Evolutionary conservation across 2,113 vertebrate genomes (phyloP).

Genomic region (Paraplagusia blochii): DNA sequence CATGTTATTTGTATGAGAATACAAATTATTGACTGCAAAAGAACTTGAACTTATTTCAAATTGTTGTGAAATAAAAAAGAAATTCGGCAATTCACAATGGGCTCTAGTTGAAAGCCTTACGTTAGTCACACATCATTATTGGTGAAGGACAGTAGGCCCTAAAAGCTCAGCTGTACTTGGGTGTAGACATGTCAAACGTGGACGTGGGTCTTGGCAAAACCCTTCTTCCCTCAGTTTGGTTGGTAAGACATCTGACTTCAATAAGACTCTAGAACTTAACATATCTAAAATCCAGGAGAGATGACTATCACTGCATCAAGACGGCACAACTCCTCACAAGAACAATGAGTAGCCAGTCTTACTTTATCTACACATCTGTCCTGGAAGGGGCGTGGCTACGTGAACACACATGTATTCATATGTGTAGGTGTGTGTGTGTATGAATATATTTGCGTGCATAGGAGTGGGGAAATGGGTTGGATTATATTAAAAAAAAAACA

Average conservation of each 20-base stretch:
- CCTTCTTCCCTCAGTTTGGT: background rate
- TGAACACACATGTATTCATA: slow-evolving; percentile 7
- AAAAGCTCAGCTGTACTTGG: slow-evolving; percentile 7
- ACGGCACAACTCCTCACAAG: slow-evolving; percentile 43
- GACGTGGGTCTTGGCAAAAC: slow-evolving; percentile 2
- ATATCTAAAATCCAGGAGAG: slow-evolving; percentile 53
- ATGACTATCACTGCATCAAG: slow-evolving; percentile 64
- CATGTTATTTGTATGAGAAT: no score
- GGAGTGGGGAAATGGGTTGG: slow-evolving; percentile 12
- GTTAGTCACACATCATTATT: no score
- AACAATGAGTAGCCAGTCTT: slow-evolving; percentile 62
- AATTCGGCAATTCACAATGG: no score
- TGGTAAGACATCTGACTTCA: slow-evolving; percentile 65
- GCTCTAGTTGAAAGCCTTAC: no score
- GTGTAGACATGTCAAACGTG: slow-evolving; percentile 26
- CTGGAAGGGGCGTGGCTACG: slow-evolving; percentile 44
- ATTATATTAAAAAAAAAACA: slow-evolving; percentile 30
- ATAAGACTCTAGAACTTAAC: slow-evolving; percentile 49
- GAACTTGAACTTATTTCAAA: no score
- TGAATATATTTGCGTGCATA: background rate
- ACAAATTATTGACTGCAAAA: no score
- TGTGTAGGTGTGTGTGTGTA: background rate
- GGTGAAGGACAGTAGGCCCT: no score
- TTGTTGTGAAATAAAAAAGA: no score
- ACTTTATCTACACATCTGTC: slow-evolving; percentile 46